These are phyloP conservation scores for Cantharis rufa DNA, from an alignment of 2,888 invertebrate genomes.

Conservation along the genomic window DNA sequence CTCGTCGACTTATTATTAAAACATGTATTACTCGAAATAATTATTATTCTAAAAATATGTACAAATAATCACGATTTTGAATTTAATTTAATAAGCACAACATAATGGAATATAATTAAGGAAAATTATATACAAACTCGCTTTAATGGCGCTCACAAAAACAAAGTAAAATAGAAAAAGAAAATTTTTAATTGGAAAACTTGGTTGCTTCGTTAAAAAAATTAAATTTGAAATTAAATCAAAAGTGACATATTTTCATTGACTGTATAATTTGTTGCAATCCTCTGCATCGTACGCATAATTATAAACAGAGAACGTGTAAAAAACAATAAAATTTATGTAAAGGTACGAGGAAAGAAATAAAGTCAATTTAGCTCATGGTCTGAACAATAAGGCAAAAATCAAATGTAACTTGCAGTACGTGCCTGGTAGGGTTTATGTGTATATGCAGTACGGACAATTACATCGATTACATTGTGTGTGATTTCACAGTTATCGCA, in stretches of 20 bases:
- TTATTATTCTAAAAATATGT: too few species aligned
- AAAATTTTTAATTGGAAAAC: too few species aligned
- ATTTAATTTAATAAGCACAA: constrained; percentile 14
- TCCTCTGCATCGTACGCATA: not conserved
- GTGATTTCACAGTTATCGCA: constrained; percentile 45
- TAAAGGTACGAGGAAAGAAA: constrained; percentile 10
- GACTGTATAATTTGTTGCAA: not conserved
- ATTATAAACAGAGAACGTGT: not conserved
- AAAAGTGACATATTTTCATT: not conserved
- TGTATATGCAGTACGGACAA: constrained; percentile 37
- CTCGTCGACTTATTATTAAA: not conserved
- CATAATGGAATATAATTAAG: not conserved
- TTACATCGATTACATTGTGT: constrained; percentile 45
- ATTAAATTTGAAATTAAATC: not conserved
- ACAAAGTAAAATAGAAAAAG: not conserved
- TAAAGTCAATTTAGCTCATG: constrained; percentile 20
- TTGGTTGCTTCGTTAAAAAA: not conserved
- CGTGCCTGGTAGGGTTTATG: constrained; percentile 36
- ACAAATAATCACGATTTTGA: constrained; percentile 5
- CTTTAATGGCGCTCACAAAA: not conserved
- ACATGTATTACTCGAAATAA: not conserved
- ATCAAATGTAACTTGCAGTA: constrained; percentile 37
- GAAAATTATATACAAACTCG: not conserved
- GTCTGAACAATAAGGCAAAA: constrained; percentile 18
- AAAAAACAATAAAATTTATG: constrained; percentile 6